phyloP scores from a whole-genome alignment of 2,888 invertebrate genomes.

The Zele albiditarsus region DNA sequence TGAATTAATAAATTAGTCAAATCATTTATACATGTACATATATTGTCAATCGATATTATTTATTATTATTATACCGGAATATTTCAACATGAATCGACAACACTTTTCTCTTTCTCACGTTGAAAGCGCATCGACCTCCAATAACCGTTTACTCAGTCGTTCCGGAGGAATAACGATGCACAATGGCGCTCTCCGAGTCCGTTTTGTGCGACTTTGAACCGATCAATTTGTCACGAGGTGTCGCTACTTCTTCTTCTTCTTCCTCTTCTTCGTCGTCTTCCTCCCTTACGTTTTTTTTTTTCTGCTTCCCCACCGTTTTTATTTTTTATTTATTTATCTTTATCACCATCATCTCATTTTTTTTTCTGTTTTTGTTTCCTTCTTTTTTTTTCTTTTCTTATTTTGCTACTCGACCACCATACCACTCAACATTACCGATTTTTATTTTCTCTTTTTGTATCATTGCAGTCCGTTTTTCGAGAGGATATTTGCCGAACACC shows the following conservation, averaged over 20 bases:
- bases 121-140: slow-evolving; percentile 29
- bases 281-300: background rate
- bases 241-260: slow-evolving; percentile 7
- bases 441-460: slow-evolving; percentile 17
- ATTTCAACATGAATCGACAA: background rate
- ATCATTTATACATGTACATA: background rate
- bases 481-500: slow-evolving; percentile 90
- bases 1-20: background rate
- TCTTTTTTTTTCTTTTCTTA: background rate
- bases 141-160: slow-evolving; percentile 29
- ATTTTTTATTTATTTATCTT: background rate
- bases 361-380: background rate
- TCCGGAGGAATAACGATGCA: slow-evolving; percentile 35
- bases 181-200: slow-evolving; percentile 24
- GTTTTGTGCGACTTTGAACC: slow-evolving; percentile 26
- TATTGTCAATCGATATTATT: background rate
- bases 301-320: background rate
- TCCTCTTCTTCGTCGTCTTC: slow-evolving; percentile 14
- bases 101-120: slow-evolving; percentile 19
- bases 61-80: slow-evolving; percentile 1
- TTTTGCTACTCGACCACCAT: background rate
- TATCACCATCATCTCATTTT: background rate
- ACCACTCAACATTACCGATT: slow-evolving; percentile 4
- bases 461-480: slow-evolving; percentile 89
- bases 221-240: slow-evolving; percentile 33